These are phyloP conservation scores for Iselma pallidipennis DNA, from an alignment of 2,888 invertebrate genomes.

Conservation along the genomic window DNA sequence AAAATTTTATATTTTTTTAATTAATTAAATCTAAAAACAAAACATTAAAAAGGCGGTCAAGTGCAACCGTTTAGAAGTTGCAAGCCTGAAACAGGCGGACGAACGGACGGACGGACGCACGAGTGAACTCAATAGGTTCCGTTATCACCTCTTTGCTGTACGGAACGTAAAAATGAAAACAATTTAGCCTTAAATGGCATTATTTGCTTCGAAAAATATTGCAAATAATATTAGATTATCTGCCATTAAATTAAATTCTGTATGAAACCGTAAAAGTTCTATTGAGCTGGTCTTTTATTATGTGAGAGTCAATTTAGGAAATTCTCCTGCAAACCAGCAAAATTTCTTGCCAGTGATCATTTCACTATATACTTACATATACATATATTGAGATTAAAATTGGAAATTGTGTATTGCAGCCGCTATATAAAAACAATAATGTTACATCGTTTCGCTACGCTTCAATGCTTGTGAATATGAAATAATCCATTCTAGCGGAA, in stretches of 20 bases:
- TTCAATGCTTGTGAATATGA: background rate
- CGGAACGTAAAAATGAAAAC: too few species aligned
- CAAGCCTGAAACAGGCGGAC: too few species aligned
- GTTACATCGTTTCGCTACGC: background rate
- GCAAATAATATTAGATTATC: too few species aligned
- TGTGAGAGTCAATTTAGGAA: background rate
- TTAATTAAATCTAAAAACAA: too few species aligned
- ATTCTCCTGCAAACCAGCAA: background rate
- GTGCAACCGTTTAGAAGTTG: background rate
- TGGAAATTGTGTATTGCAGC: background rate
- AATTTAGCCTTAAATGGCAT: too few species aligned
- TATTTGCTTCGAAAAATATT: too few species aligned
- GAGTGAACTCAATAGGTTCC: too few species aligned
- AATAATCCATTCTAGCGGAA: background rate
- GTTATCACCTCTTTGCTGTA: too few species aligned
- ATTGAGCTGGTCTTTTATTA: background rate
- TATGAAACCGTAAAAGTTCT: background rate
- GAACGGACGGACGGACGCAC: too few species aligned
- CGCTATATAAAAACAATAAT: background rate
- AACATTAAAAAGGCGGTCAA: too few species aligned
- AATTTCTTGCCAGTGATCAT: background rate
- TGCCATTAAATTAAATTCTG: background rate
- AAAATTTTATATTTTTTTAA: too few species aligned
- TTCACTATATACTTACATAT: background rate
- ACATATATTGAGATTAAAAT: conserved; percentile 1